These are phyloP conservation scores for Reinhardtius hippoglossoides DNA, from an alignment of 2,113 vertebrate species.

Conservation along the genomic window DNA sequence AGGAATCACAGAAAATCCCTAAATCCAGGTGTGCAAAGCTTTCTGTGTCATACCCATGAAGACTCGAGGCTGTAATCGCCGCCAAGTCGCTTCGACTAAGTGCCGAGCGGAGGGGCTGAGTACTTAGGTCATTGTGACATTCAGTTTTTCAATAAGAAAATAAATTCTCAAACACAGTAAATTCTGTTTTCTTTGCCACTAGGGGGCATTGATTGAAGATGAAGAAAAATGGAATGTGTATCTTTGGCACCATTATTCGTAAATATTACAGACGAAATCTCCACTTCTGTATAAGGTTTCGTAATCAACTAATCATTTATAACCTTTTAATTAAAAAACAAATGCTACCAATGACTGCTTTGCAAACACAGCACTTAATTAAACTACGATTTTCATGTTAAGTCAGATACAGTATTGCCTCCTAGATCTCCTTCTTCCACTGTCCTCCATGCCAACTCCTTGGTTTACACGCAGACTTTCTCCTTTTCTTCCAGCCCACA, in stretches of 20 bases:
- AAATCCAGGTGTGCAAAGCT: slow-evolving; percentile 5
- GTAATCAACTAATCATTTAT: background rate
- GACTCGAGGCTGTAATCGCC: background rate
- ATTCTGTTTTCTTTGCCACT: background rate
- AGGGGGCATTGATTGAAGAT: background rate
- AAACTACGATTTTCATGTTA: slow-evolving; percentile 1
- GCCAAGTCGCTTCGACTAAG: background rate
- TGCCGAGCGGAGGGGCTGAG: background rate
- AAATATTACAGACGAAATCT: background rate
- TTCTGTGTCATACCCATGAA: background rate
- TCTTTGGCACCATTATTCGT: background rate
- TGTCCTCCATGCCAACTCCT: slow-evolving; percentile 5
- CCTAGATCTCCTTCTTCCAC: background rate
- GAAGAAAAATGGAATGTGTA: no score
- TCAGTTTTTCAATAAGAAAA: background rate
- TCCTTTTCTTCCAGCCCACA: slow-evolving; percentile 6
- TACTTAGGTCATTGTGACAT: background rate
- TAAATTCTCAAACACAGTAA: no score
- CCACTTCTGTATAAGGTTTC: background rate
- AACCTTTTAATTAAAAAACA: background rate
- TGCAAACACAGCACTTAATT: background rate
- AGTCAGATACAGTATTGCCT: background rate
- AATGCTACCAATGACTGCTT: background rate
- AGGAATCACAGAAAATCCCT: slow-evolving; percentile 2
- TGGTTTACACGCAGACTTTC: slow-evolving; percentile 4